Base-by-base conservation (phyloP, 2,797 vertebrate genomes). In the Hemitrygon akajei region DNA sequence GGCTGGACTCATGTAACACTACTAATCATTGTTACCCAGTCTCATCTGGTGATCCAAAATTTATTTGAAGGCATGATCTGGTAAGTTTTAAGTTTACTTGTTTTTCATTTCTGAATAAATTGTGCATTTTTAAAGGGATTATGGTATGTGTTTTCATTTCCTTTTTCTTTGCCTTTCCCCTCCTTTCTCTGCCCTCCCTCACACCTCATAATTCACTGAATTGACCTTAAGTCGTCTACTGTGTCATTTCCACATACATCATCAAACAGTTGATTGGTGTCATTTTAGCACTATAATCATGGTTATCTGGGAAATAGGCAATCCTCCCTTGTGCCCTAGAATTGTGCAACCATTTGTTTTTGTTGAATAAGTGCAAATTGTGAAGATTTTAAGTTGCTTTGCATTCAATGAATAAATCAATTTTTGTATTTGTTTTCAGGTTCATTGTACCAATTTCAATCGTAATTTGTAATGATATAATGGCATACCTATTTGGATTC, bases 31-130 rank as follows among this genome's bases (percentile, higher is more conserved):
- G 99, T 99, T 96, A 99, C 98, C 97, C 99, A 99, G 97, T 99
- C 99, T 96, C 99, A 99, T 97, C 98, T 99, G 96, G 98, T 99
- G 97, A 99, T 99, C 97, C 99, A 99, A 97, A 99, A 99, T 98
- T 98, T 99, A 96, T 99, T 99, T 98, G 99, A 99, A 98, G 98
- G 99, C 95, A 98, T 99, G 98, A 99, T 99, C 98, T 99, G 99
- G 99, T 99, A 98, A 99, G 98, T 96, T n/a, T n/a, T n/a, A n/a
- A n/a, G n/a, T 37, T 34, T 37, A 1, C 27, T 93, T 11, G 5
- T 27, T 11, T 93, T 86, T 76, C 47, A 47, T 47, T 56, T 25
- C 12, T 58, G 27, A 30, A 76, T 3, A 7, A 93, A 47, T 25
- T 25, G 1, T n/a, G 27, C 69, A 73, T 3, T 75, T 40, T 91